Percentiles rank a stretch among this genome's conserved stretches.
phyloP scores from a whole-genome alignment of 1,140 invertebrate species.

The Bursaphelenchus mucronatus region DNA sequence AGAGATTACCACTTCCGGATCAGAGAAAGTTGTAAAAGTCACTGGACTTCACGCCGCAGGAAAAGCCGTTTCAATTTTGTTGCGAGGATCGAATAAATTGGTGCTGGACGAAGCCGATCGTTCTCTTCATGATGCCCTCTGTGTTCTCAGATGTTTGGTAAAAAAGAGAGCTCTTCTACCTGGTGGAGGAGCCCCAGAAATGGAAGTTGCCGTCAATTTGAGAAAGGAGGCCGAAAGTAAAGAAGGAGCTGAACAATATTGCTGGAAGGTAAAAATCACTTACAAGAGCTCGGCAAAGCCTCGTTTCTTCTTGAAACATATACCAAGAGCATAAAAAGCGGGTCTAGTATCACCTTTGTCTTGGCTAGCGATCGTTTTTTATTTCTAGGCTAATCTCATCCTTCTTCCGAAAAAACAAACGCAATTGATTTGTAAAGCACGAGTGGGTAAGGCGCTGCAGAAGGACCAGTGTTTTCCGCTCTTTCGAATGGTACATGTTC shows the following conservation, averaged over 20 bases:
- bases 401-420: too few species aligned
- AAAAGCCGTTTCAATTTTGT: constrained; percentile 83
- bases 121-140: constrained; percentile 94
- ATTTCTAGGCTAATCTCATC: too few species aligned
- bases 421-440: too few species aligned
- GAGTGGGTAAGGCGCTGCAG: too few species aligned
- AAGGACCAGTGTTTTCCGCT: too few species aligned
- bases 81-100: constrained; percentile 93
- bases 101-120: constrained; percentile 82
- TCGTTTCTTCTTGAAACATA: background rate
- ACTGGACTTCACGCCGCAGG: constrained; percentile 83
- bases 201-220: constrained; percentile 81
- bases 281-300: too few species aligned
- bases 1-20: constrained; percentile 78
- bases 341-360: too few species aligned
- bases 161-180: constrained; percentile 69
- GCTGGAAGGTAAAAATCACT: constrained; percentile 63
- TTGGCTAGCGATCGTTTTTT: too few species aligned
- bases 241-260: constrained; percentile 87
- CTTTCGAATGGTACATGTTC: too few species aligned
- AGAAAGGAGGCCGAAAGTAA: constrained; percentile 76
- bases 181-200: constrained; percentile 92
- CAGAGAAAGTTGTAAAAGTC: constrained; percentile 86
- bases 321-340: too few species aligned
- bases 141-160: constrained; percentile 92